These are phyloP conservation scores for Protophormia terraenovae DNA, from an alignment of 2,888 invertebrate species.

Conservation along the genomic window DNA sequence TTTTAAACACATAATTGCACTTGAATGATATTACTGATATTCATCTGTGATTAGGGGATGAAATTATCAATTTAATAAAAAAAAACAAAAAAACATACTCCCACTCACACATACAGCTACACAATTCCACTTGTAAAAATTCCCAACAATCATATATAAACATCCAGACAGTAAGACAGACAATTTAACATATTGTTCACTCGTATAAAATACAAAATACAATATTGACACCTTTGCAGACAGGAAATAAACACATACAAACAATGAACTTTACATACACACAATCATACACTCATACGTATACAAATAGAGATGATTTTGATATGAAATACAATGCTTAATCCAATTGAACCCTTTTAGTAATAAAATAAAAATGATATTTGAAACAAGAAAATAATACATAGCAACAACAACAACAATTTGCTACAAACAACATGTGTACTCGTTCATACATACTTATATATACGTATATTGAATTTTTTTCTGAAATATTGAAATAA, in stretches of 20 bases:
- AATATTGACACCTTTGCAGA: constrained; percentile 46
- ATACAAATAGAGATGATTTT: constrained; percentile 24
- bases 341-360: constrained; percentile 58
- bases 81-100: neutral
- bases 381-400: constrained; percentile 39
- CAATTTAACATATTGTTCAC: constrained; percentile 14
- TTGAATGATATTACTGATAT: constrained; percentile 1
- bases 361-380: constrained; percentile 3
- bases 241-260: constrained; percentile 5
- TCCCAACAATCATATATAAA: too few species aligned
- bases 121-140: neutral
- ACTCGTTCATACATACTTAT: neutral
- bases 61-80: constrained; percentile 42
- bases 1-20: constrained; percentile 41
- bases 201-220: constrained; percentile 3
- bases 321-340: constrained; percentile 50
- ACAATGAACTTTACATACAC: neutral
- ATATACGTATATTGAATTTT: neutral
- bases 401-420: constrained; percentile 12
- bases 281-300: neutral
- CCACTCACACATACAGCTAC: neutral
- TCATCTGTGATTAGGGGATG: constrained; percentile 24
- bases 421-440: neutral
- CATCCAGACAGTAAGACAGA: too few species aligned
- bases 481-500: constrained; percentile 38